Percentiles rank a stretch among this genome's conserved stretches.
phyloP scores from a whole-genome alignment of 2,888 invertebrate species.

The Panzeria rudis region DNA sequence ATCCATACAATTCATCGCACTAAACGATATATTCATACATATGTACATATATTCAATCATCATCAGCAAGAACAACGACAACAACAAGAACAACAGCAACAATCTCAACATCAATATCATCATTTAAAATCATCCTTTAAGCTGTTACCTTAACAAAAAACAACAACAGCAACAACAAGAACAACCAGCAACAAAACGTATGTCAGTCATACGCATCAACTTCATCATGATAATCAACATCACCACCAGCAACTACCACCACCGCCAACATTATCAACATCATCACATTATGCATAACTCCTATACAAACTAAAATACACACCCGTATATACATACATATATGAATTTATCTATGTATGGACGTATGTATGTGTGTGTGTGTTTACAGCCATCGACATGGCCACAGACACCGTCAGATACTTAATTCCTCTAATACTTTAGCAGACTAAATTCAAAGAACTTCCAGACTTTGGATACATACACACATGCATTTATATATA shows the following conservation, averaged over 20 bases:
- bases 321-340: slow-evolving; percentile 24
- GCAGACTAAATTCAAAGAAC: slow-evolving; percentile 64
- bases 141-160: slow-evolving; percentile 53
- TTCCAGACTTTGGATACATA: slow-evolving; percentile 53
- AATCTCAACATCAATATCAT: slow-evolving; percentile 34
- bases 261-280: slow-evolving; percentile 13
- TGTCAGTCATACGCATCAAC: slow-evolving; percentile 66
- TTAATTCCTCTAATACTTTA: slow-evolving; percentile 51
- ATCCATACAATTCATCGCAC: slow-evolving; percentile 57
- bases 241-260: slow-evolving; percentile 41
- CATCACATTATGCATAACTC: slow-evolving; percentile 58
- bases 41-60: slow-evolving; percentile 14
- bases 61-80: slow-evolving; percentile 2
- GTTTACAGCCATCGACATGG: slow-evolving; percentile 19
- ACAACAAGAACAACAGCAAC: slow-evolving; percentile 15
- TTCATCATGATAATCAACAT: slow-evolving; percentile 26
- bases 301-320: slow-evolving; percentile 34
- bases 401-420: slow-evolving; percentile 47
- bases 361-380: background rate
- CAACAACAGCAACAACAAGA: background rate
- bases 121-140: slow-evolving; percentile 67
- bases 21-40: slow-evolving; percentile 64
- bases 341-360: background rate
- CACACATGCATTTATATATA: background rate
- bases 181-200: slow-evolving; percentile 40